phyloP scores from a whole-genome alignment of 2,888 invertebrate species.

The Polydrusus cervinus region DNA sequence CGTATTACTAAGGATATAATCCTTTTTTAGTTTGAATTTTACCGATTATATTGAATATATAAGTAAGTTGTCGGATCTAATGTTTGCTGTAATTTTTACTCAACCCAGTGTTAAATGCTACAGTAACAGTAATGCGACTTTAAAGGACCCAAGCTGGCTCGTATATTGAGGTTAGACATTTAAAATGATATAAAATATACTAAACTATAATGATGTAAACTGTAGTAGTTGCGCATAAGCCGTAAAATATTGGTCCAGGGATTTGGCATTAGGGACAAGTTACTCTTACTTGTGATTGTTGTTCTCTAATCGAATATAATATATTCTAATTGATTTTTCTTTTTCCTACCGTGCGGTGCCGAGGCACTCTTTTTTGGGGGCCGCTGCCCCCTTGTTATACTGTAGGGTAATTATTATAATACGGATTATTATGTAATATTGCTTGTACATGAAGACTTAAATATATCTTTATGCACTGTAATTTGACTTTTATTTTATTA shows the following conservation, averaged over 20 bases:
- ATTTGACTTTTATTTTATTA: slow-evolving; percentile 43
- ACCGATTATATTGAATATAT: no score
- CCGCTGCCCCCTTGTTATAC: slow-evolving; percentile 54
- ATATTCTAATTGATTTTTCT: slow-evolving; percentile 62
- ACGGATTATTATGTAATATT: slow-evolving; percentile 79
- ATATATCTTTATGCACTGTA: slow-evolving; percentile 85
- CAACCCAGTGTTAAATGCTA: not conserved
- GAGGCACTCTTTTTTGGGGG: slow-evolving; percentile 54
- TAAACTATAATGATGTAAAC: slow-evolving; percentile 62
- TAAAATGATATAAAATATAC: slow-evolving; percentile 66
- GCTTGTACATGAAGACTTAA: slow-evolving; percentile 86
- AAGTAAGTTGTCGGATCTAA: not conserved
- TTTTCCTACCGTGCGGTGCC: slow-evolving; percentile 64
- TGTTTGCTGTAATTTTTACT: no score
- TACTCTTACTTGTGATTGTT: slow-evolving; percentile 68
- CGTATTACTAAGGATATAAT: not conserved
- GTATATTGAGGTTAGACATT: slow-evolving; percentile 64
- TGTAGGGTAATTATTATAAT: slow-evolving; percentile 70
- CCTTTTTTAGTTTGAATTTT: not conserved
- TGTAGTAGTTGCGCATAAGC: slow-evolving; percentile 55
- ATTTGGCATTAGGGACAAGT: slow-evolving; percentile 70
- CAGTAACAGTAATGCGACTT: not conserved
- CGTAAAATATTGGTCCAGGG: slow-evolving; percentile 65
- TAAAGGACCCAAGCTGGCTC: slow-evolving; percentile 28
- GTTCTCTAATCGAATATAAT: slow-evolving; percentile 70